Evolutionary conservation across 2,797 vertebrate species (phyloP), one percentile per base, ranked within the genome.

Genomic region (Glyptemys insculpta): DNA sequence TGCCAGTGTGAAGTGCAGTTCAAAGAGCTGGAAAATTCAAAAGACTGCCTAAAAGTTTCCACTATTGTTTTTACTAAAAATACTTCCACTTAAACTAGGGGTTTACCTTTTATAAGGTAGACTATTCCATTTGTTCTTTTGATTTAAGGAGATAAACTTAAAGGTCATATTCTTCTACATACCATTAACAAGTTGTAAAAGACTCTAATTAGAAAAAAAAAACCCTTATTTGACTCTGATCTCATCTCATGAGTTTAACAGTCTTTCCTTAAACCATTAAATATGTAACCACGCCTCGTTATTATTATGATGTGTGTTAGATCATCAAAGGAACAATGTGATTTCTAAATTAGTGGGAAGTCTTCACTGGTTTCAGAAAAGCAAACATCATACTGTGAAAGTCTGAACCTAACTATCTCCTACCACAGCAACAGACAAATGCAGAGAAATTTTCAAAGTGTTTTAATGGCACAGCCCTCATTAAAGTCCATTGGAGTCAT

Each of bases 41-140:
- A 93, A 95, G 79, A 57, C 53, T 86, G 85, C 85, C 83, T 95
- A 54, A 92, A 96, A 97, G 52, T 93, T 97, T 97, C 92, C 91
- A 91, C n/a, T 94, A 86, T 90, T 94, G 56, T 87, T 97, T 96
- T 91, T 94, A 80, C 86, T 95, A 96, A 95, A 97, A 97, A 96
- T 90, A 93, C 7, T 88, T 91, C 27, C 56, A 59, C 87, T 96
- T 97, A 85, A 93, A 74, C 16, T 54, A 81, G 16, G 5, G 89
- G 37, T 84, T 84, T 90, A 97, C 59, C 62, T 94, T 88, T 89
- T 88, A 52, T 82, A 93, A 94, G 31, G 81, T 86, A 85, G 29
- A 82, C 5, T 0, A 27, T 83, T 87, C 47, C 5, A 34, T 82
- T 59, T 62, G 52, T 86, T 74, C 27, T 83, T 89, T 86, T 50